These are phyloP conservation scores for Calidris pygmaea DNA, from an alignment of 2,113 vertebrate species.

Conservation along the genomic window DNA sequence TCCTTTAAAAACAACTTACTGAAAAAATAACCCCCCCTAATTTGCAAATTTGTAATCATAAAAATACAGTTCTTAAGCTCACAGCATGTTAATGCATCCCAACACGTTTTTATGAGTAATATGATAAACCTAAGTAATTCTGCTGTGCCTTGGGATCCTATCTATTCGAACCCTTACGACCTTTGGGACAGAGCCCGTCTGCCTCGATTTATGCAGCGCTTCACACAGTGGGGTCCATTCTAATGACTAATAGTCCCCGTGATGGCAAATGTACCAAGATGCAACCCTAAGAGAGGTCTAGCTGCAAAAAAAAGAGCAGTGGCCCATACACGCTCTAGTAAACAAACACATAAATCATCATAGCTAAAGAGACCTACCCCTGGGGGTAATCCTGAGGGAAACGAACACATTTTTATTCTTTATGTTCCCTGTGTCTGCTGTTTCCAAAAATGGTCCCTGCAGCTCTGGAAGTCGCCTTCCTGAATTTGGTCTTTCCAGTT, in stretches of 20 bases:
- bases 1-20: neutral
- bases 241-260: neutral
- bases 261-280: neutral
- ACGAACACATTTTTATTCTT: neutral
- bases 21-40: neutral
- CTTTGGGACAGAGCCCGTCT: neutral
- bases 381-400: neutral
- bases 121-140: neutral
- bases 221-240: neutral
- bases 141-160: neutral
- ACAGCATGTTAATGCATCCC: neutral
- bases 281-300: neutral
- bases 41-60: neutral
- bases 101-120: neutral
- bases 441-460: neutral
- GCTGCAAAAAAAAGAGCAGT: neutral
- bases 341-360: neutral
- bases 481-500: neutral
- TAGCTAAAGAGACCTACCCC: neutral
- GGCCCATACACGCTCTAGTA: neutral
- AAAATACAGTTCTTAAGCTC: neutral
- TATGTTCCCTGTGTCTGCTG: neutral
- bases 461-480: neutral
- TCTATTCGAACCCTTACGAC: neutral
- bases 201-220: neutral